These are phyloP conservation scores for Sinosuthora webbiana DNA, from an alignment of 2,113 vertebrate species.

Conservation along the genomic window DNA sequence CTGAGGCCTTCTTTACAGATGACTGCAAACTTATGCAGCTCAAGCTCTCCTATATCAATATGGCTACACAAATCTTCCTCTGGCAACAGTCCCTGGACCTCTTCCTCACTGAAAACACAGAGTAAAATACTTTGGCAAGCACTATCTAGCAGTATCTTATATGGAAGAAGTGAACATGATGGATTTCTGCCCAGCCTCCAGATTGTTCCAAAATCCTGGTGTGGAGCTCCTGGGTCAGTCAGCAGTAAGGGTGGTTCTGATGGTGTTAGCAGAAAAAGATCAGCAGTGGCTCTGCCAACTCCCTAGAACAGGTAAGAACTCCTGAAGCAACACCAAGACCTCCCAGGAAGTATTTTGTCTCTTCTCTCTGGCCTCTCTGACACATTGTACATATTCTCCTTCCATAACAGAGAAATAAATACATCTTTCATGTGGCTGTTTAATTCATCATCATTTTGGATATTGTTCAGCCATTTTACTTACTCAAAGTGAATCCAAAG, in stretches of 20 bases:
- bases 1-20: neutral
- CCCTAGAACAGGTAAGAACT: neutral
- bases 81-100: neutral
- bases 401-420: neutral
- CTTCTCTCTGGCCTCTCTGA: neutral
- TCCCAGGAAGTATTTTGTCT: neutral
- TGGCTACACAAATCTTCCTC: neutral
- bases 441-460: neutral
- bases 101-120: neutral
- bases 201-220: neutral
- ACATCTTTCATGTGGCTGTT: neutral
- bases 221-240: neutral
- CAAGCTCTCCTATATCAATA: neutral
- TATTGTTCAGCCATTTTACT: neutral
- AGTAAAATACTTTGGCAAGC: neutral
- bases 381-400: neutral
- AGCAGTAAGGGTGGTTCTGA: neutral
- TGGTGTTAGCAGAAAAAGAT: neutral
- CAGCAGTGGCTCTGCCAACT: neutral
- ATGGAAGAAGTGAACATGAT: neutral
- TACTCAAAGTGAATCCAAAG: neutral
- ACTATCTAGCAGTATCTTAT: neutral
- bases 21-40: neutral
- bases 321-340: neutral
- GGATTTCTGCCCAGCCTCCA: neutral